Evolutionary conservation across 2,113 vertebrate genomes (phyloP).

Genomic region (Empidonax traillii): DNA sequence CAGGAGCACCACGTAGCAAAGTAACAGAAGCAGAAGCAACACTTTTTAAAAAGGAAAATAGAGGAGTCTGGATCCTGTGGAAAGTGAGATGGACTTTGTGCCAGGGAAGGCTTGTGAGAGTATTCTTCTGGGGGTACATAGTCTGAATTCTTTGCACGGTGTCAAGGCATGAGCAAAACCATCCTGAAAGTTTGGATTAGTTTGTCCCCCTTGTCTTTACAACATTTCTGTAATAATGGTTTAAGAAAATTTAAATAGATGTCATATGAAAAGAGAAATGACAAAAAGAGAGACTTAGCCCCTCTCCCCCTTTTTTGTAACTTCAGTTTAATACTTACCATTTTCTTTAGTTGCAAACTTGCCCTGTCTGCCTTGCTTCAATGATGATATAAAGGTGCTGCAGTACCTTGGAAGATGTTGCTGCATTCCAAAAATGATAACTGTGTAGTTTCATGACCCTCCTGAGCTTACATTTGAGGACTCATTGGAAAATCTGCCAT

Average conservation of each 20-base stretch:
- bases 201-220: neutral
- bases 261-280: neutral
- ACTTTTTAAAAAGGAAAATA: neutral
- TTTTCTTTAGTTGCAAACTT: conserved; percentile 14
- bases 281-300: neutral
- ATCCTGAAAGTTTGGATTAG: neutral
- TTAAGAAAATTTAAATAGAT: neutral
- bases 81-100: neutral
- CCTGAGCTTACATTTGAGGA: conserved; percentile 56
- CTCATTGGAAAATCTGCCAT: conserved; percentile 56
- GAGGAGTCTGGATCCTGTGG: neutral
- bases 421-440: conserved; percentile 42
- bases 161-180: neutral
- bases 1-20: neutral
- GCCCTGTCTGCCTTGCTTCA: conserved; percentile 13
- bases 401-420: conserved; percentile 33
- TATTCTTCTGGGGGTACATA: neutral
- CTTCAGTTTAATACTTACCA: neutral
- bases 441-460: conserved; percentile 59
- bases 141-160: neutral
- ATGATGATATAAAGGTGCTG: conserved; percentile 46
- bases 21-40: neutral
- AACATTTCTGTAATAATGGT: neutral
- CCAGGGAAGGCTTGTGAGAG: neutral
- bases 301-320: neutral